Evolutionary conservation across 2,113 vertebrate species (phyloP), one percentile per base, ranked within the genome.

Genomic region (Hemibagrus wyckioides): DNA sequence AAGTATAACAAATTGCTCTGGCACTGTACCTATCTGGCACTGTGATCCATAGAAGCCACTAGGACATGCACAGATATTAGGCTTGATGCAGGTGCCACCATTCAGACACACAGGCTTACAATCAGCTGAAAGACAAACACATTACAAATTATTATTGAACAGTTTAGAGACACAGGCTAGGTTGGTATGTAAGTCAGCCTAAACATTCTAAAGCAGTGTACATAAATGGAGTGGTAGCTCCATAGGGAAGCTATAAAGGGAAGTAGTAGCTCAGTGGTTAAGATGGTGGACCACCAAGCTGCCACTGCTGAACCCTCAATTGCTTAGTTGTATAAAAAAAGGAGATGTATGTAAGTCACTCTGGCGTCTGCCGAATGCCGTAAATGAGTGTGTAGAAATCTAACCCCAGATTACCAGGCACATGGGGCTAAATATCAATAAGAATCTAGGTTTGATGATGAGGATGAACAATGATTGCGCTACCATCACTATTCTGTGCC

Each of bases 21-120:
- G 36, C 3, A 25, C 30, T 89, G 94, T 95, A 98, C 97, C 96
- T 76, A 97, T 97, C 90, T 99, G 97, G 94, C 97, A 99, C 79
- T 95, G 95, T 25, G 93, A 93, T 84, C 98, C 97, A 65, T 96
- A 99, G 94, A 99, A 99, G 91, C 97, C 97, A 76, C 83, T 89
- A 50, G 96, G 97, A 91, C 97, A 99, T 88, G 95, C 89, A 41
- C 97, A 98, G 91, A 93, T 85, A 82, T 96, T 92, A 88, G 97
- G 96, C 86, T 96, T 98, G 3, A 93, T 90, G 91, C 97, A 99
- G 9, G 93, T 95, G 59, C 97, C 98, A 91, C 97, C 98, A 19
- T 97, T 99, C 89, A 98, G 94, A 92, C 97, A 99, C 5, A 97
- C 88, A 0, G 97, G 97, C 59, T 94, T 93, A 91, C 97, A 99